These are phyloP conservation scores for Acrobasis suavella DNA, from an alignment of 2,888 invertebrate genomes.

Conservation along the genomic window DNA sequence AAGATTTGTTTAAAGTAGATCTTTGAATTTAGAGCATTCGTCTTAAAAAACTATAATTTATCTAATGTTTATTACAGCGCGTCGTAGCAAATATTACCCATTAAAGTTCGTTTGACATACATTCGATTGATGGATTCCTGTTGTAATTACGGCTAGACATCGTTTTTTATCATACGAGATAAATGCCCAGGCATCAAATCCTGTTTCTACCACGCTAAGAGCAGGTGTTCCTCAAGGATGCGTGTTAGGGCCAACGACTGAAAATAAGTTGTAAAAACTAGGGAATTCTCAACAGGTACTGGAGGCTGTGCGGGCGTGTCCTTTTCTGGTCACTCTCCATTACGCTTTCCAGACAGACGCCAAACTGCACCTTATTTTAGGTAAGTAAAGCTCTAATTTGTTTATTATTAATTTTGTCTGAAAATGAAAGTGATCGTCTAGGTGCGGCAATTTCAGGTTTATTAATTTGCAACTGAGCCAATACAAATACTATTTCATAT, in stretches of 20 bases:
- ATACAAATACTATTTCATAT: too few species aligned
- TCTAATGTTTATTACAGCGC: not conserved
- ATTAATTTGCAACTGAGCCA: too few species aligned
- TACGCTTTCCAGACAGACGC: conserved; percentile 99
- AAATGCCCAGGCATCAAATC: conserved; percentile 9
- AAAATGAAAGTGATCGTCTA: conserved; percentile 1
- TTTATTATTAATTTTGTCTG: not conserved
- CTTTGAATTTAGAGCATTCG: not conserved
- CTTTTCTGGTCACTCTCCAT: conserved; percentile 97
- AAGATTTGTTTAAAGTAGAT: too few species aligned
- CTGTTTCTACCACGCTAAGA: conserved; percentile 8
- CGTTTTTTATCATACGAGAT: conserved; percentile 3
- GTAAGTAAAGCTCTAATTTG: conserved; percentile 81
- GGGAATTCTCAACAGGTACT: conserved; percentile 83
- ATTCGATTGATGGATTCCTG: conserved; percentile 6
- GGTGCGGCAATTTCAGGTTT: too few species aligned
- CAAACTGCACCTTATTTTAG: conserved; percentile 97
- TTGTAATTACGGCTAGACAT: not conserved
- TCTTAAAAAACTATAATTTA: not conserved
- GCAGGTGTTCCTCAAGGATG: conserved; percentile 33
- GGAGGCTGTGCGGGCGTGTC: conserved; percentile 96
- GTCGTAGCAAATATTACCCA: conserved; percentile 15
- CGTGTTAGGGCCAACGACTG: conserved; percentile 20
- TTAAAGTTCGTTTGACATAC: conserved; percentile 5
- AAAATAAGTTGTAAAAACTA: not conserved